These are phyloP conservation scores for Pseudoips prasinana DNA, from an alignment of 2,888 invertebrate species.

Conservation along the genomic window DNA sequence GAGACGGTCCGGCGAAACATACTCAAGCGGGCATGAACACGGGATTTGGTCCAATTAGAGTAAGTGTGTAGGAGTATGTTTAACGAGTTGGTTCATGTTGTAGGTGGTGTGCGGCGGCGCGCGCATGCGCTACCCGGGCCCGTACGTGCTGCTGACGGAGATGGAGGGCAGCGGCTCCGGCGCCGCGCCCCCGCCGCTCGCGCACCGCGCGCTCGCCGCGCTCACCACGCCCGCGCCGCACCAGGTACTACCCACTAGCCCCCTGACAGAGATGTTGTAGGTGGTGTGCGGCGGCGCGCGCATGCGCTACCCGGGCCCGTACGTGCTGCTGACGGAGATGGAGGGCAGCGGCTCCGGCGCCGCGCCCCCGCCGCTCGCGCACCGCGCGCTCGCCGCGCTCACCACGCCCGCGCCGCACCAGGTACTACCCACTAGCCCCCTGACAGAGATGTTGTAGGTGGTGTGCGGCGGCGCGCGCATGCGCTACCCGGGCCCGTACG, in stretches of 20 bases:
- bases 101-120: constrained; percentile 89
- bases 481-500: constrained; percentile 90
- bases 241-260: background rate
- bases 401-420: constrained; percentile 38
- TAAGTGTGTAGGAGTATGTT: no score
- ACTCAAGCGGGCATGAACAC: no score
- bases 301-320: constrained; percentile 81
- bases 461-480: constrained; percentile 93
- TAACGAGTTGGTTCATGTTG: no score
- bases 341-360: no score
- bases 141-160: constrained; percentile 95
- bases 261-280: no score
- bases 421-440: no score
- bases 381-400: constrained; percentile 46
- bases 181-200: constrained; percentile 32
- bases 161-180: constrained; percentile 81
- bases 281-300: constrained; percentile 37
- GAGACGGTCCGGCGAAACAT: no score
- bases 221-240: constrained; percentile 44
- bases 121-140: constrained; percentile 97
- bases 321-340: constrained; percentile 94
- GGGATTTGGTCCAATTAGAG: no score
- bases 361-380: constrained; percentile 42
- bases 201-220: constrained; percentile 44
- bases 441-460: no score